Base-by-base conservation (phyloP, 2,113 vertebrate species). In the Labeo catla region DNA sequence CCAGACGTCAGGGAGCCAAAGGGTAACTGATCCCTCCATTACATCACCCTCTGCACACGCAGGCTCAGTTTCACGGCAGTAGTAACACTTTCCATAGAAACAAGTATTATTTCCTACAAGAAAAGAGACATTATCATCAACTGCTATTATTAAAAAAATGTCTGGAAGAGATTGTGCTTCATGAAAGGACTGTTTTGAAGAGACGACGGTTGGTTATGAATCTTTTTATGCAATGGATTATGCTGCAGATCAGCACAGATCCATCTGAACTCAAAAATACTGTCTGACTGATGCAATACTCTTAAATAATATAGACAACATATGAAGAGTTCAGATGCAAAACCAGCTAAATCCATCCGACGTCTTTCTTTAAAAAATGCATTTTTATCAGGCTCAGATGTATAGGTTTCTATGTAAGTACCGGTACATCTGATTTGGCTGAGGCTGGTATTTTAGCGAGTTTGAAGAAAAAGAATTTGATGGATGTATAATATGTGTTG, bases 11-110 rank as follows among this genome's bases (percentile, higher is more conserved):
- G 98, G 98, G 13, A 99, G 95, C 98, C 98, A 99, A 10, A 99
- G 95, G 0, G 97, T 99, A 86, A 99, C 92, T 0, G 98, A 98
- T 0, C 98, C 98, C 91, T 99, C 98, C 97, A 99, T 99, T 7
- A 94, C 77, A 88, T 99, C 97, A 2, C 96, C 96, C 0, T 97
- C 96, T 0, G 97, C 98, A 92, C 98, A 99, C 0, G 98, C 98
- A 1, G 98, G 98, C 91, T 99, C 98, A 2, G 96, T 98, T 87
- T 99, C 98, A 65, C 98, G 95, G 87, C 98, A 99, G 88, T 99
- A 99, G 88, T 99, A 99, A 92, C 98, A 99, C 92, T 99, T 99
- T 49, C 98, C 98, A 49, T 99, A 99, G 94, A 99, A 99, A 84
- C 98, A 99, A 1, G 96, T 97, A 88, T 97, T 98, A 87, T 99